Percentiles rank a stretch among this genome's conserved stretches.
Conservation (phyloP, 2,797 vertebrate species). For the Gambusia yucatana region DNA sequence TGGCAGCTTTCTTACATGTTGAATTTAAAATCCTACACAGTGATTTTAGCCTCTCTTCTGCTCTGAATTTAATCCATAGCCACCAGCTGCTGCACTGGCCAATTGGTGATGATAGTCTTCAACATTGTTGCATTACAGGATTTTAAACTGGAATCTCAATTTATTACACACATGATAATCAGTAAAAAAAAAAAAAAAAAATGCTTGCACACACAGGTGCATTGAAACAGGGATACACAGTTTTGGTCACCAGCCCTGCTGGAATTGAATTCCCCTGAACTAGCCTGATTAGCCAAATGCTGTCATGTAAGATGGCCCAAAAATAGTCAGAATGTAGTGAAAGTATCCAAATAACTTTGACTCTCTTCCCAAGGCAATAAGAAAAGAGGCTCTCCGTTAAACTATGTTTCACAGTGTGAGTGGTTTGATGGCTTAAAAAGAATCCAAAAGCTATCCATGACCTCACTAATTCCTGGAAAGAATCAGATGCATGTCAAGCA, state of each 20-base stretch:
- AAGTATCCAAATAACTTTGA: neutral
- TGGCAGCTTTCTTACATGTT: too few relatives aligned
- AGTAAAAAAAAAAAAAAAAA: too few relatives aligned
- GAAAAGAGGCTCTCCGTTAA: conserved; percentile 1
- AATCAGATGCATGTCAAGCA: neutral
- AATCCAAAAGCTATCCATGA: neutral
- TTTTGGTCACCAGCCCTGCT: too few relatives aligned
- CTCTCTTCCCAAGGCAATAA: neutral
- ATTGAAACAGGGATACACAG: too few relatives aligned
- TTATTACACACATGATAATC: too few relatives aligned
- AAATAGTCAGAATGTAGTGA: neutral
- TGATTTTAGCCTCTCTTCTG: neutral
- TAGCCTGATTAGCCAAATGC: neutral
- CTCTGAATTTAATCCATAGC: neutral
- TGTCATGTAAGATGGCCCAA: neutral
- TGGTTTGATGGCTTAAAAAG: neutral
- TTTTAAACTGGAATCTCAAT: too few relatives aligned
- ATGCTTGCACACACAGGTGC: too few relatives aligned
- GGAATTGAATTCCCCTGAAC: too few relatives aligned
- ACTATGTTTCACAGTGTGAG: neutral
- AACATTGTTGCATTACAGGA: neutral
- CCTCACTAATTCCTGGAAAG: neutral
- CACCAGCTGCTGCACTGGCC: neutral
- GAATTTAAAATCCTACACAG: too few relatives aligned
- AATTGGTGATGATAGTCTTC: neutral